Base-by-base conservation (phyloP, 2,797 vertebrate species). In the Gadopsis bispinosus region DNA sequence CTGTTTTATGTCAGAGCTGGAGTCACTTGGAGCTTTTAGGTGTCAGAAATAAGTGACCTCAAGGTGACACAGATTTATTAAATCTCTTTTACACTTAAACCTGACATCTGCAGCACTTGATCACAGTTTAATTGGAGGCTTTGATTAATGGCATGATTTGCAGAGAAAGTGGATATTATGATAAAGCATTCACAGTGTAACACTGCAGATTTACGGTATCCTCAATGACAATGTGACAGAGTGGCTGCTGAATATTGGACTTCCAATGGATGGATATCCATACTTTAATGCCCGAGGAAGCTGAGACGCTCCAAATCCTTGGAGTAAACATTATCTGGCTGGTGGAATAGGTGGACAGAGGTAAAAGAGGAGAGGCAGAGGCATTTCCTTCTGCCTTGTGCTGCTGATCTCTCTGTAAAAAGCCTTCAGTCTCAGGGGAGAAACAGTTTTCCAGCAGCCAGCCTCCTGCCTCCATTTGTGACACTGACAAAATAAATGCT, bases 101-200 rank as follows among this genome's bases (percentile, higher is more conserved):
- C 37, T 47, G 62, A 68, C 69, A 50, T 55, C 60, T 68, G 60
- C 48, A 51, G 31, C 47, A 66, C 75, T 82, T 85, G 73, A 88
- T 91, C 79, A 75, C 31, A 69, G n/a, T 80, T 84, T 85, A 89
- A 89, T 90, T 88, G 76, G 71, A 62, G 62, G 66, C 62, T 75
- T 66, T 87, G 86, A 94, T 91, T 72, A 77, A 93, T 88, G 80
- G 68, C 67, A 47, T 4, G 51, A 84, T 81, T 11, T 53, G 33
- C 22, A 67, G 39, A 72, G 69, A 54, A 81, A 89, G 76, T 37
- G 69, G 79, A 86, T 83, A 64, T 74, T 64, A 69, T 41, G 60
- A 82, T 69, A 61, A 85, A 83, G 48, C 47, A 54, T 48, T 81
- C 7, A 47, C 50, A 7, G 7, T 41, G 54, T 45, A 65, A 60